These are phyloP conservation scores for Bilobella aurantiaca DNA, from an alignment of 1,140 invertebrate species.

Conservation along the genomic window DNA sequence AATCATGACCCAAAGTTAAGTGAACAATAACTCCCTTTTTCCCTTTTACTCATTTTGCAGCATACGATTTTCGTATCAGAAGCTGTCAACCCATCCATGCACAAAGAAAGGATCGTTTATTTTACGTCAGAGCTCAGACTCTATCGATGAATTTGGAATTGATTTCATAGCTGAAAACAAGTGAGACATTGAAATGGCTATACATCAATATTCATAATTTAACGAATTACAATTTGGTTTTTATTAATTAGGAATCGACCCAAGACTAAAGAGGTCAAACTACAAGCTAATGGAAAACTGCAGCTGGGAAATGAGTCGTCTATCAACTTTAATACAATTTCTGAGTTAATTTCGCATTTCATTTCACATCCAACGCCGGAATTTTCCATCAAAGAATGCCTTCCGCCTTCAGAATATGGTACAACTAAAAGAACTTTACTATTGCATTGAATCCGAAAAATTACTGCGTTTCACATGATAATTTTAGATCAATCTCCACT, in stretches of 20 bases:
- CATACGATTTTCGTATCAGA: conserved; percentile 67
- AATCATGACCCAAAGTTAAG: too few relatives aligned
- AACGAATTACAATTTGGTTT: not conserved
- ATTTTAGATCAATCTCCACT: conserved; percentile 62
- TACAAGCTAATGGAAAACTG: conserved; percentile 17
- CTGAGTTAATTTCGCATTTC: conserved; percentile 51
- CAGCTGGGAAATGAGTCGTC: conserved; percentile 5
- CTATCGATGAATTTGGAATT: conserved; percentile 65
- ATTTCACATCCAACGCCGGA: conserved; percentile 39
- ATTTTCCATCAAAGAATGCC: conserved; percentile 57
- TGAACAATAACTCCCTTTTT: too few relatives aligned
- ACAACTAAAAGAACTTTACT: conserved; percentile 24
- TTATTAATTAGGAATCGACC: conserved; percentile 25
- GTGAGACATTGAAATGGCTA: conserved; percentile 38
- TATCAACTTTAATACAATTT: conserved; percentile 50
- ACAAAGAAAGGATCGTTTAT: conserved; percentile 67
- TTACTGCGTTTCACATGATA: conserved; percentile 34
- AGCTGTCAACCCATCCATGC: conserved; percentile 63
- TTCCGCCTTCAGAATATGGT: conserved; percentile 78
- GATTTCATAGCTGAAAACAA: conserved; percentile 64
- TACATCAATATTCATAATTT: not conserved
- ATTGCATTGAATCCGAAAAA: conserved; percentile 17
- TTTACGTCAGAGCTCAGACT: conserved; percentile 63
- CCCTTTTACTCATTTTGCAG: conserved; percentile 44
- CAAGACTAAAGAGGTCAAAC: conserved; percentile 8